phyloP scores from a whole-genome alignment of 2,113 vertebrate genomes.

The Cepphus grylle region DNA sequence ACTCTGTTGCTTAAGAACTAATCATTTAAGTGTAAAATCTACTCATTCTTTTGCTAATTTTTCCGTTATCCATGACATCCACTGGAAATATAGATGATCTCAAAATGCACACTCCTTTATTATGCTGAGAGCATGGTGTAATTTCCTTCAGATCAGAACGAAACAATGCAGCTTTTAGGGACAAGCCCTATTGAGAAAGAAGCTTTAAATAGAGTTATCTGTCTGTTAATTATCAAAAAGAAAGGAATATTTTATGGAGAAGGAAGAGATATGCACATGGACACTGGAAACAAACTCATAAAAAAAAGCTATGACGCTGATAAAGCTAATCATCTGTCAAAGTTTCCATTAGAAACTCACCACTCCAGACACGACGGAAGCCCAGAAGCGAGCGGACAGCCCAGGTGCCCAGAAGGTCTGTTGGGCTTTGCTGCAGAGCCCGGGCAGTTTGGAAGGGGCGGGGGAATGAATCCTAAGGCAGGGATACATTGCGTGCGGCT shows the following conservation, averaged over 20 bases:
- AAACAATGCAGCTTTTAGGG: not conserved
- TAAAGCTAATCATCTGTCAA: not conserved
- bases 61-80: not conserved
- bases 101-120: not conserved
- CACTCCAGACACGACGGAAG: not conserved
- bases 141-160: not conserved
- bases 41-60: not conserved
- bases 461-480: not conserved
- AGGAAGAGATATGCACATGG: not conserved
- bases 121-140: not conserved
- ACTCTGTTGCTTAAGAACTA: not conserved
- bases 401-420: not conserved
- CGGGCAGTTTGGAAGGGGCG: not conserved
- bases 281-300: conserved; percentile 19
- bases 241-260: not conserved
- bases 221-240: conserved; percentile 12
- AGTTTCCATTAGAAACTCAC: conserved; percentile 21
- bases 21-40: not conserved
- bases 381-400: not conserved
- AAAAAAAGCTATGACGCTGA: not conserved
- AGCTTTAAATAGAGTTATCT: not conserved
- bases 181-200: not conserved
- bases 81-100: not conserved
- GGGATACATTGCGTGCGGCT: not conserved
- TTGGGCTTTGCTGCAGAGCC: not conserved